Conservation (phyloP, 2,797 vertebrate species). For the Malacoctenus gilli region DNA sequence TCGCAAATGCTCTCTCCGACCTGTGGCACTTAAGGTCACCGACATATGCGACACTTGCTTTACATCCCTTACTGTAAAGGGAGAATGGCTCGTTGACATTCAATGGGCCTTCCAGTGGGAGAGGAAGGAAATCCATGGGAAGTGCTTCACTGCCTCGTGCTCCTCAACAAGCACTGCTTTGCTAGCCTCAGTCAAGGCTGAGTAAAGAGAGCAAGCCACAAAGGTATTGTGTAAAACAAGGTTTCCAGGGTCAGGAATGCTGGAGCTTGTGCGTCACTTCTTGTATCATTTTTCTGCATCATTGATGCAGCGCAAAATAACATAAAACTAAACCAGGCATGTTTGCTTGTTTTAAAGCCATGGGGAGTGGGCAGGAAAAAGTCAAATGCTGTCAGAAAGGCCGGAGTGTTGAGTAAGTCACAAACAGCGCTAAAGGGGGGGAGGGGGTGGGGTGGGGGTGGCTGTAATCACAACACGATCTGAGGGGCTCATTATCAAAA, state of each 20-base stretch:
- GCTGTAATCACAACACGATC: conserved; percentile 32
- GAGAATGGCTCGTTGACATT: conserved; percentile 33
- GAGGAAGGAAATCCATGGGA: conserved; percentile 36
- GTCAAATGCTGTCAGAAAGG: conserved; percentile 24
- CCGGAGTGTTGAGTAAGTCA: neutral
- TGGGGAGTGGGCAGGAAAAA: conserved; percentile 15
- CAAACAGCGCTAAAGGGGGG: conserved; percentile 3
- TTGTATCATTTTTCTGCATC: conserved; percentile 66
- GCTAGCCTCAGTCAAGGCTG: conserved; percentile 42
- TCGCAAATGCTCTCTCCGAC: conserved; percentile 1
- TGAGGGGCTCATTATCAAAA: conserved; percentile 32
- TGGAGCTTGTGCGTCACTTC: conserved; percentile 51
- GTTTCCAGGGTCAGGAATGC: conserved; percentile 37
- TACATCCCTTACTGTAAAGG: conserved; percentile 23
- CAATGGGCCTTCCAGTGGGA: conserved; percentile 16
- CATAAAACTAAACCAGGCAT: conserved; percentile 48
- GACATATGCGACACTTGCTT: conserved; percentile 6
- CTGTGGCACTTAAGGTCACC: neutral
- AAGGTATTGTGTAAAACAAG: conserved; percentile 56
- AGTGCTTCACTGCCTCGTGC: conserved; percentile 36
- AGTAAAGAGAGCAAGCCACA: conserved; percentile 55
- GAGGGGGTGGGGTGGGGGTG: too few species aligned
- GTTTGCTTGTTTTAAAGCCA: conserved; percentile 52
- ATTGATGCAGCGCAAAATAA: conserved; percentile 50
- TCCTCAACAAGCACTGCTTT: conserved; percentile 41